Base-by-base conservation (phyloP, 1,140 invertebrate species). In the Tribolium castaneum region DNA sequence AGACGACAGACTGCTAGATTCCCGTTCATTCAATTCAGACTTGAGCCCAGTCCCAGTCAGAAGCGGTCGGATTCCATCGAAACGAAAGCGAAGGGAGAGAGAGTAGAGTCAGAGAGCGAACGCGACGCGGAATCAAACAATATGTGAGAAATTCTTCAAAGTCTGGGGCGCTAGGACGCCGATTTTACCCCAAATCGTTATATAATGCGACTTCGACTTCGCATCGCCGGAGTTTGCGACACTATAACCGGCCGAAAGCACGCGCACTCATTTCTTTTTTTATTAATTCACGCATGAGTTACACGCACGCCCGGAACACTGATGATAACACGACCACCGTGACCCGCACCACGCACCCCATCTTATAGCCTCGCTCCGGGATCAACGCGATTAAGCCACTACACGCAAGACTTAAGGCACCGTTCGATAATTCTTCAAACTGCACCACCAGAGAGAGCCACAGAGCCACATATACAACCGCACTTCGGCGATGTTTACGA, bases 71-170 rank as follows among this genome's bases (percentile, higher is more conserved):
- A 80, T 80, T 73, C 75, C 75, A 66, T 76, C 75, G 75, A 80
- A 79, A 80, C 71, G 78, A 80, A 80, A 80, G 78, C 75, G 78
- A 79, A 79, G 78, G 73, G 78, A 79, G 72, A 78, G 62, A 66
- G 59, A 66, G 59, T 66, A 22, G 59, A 66, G 59, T 19, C 52
- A 73, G 71, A 73, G 71, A 73, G 71, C 71, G 71, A 66, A 34
- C 59, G 50, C 71, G 71, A 35, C 71, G 71, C 71, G 50, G 71
- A 50, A 72, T 72, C 52, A 73, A 50, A 66, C 59, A 66, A 66
- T 66, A 66, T 66, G 30, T 35, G 59, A 66, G 59, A 66, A 66
- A 66, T 35, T 66, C 59, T 59, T 66, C 59, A 19, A 30, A 30
- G 25, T 30, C 25, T 30, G 25, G 25, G 25, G 59, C 59, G 25